Evolutionary conservation across 1,140 invertebrate genomes (phyloP), one percentile per base, ranked within the genome.

Genomic region (Lasaia peninsularis): DNA sequence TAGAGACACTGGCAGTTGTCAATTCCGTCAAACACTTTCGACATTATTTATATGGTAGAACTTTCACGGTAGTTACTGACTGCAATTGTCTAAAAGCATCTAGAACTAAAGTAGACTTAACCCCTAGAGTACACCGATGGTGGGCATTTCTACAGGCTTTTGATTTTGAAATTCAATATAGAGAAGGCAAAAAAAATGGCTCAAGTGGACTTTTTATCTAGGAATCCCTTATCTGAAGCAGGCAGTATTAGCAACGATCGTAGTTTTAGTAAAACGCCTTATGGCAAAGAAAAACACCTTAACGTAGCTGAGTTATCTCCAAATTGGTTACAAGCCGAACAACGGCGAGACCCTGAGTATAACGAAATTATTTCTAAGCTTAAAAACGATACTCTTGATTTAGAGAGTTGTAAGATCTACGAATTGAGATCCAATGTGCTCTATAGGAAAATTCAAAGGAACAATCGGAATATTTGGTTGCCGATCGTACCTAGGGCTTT

Each of bases 401-500:
- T n/a, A 28, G 31, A 61, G 2, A 18, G 52, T 3, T 10, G 52
- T 8, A 52, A 60, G 16, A 68, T 60, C 2, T 71, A 71, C 16
- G 65, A 60, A 16, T 5, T 68, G 1, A 21, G 65, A 24, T 54
- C 52, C 0, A 53, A 59, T 9, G 10, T 71, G 1, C 34, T 68
- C 2, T 28, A 71, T 53, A 53, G 60, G 0, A 70, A 62, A 48
- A 33, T 71, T 11, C 63, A 71, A 52, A 33, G 63, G n/a, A 56
- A 56, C 21, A 12, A 21, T 8, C 21, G 40, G 1, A 56, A 37
- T 12, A 24, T n/a, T 5, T 56, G 40, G 20, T 18, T 55, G 0
- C 53, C 53, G 2, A 31, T 55, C 10, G 18, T 55, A 8, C 53
- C 53, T n/a, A 12, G 53, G 9, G 12, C 11, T 10, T 28, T 55